Evolutionary conservation across 2,113 vertebrate genomes (phyloP), one percentile per base, ranked within the genome.

Genomic region (Trinectes maculatus): DNA sequence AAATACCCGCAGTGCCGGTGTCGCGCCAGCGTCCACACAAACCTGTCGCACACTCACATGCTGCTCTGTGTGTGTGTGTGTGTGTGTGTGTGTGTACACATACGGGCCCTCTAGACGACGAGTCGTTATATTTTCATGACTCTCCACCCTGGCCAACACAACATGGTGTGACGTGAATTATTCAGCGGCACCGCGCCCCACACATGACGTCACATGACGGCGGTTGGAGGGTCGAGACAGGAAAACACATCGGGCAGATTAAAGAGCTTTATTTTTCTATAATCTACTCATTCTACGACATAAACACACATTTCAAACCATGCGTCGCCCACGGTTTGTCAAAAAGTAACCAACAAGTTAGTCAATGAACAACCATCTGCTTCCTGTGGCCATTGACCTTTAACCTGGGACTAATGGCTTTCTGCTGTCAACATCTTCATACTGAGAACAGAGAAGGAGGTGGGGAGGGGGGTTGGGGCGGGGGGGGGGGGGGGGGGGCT

Each of bases 111-210:
- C 13, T 8, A 13, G 53, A 29, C 37, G 12, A 13, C 0, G 28
- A 44, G 79, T 34, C 78, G 64, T 92, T 91, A 91, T 85, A 81
- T 83, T 91, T 91, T 93, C 74, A 91, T 90, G 90, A 90, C 55
- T 64, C 80, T 61, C 75, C 56, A 55, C 77, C 37, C 66, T 1
- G 21, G 65, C 80, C 85, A 75, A 87, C 87, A 79, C 86, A 89
- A 86, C 88, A 89, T 55, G 82, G 66, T 84, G n/a, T n/a, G 26
- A 10, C 40, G 48, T 93, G 54, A 91, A 93, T 91, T 87, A 91
- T 92, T 92, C 65, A 92, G 39, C 19, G 31, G n/a, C 18, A 51
- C 67, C 65, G 59, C 21, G 15, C 68, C 63, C 22, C n/a, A 48
- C n/a, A 26, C 0, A 29, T n/a, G n/a, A n/a, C 11, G 55, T 76